phyloP scores from a whole-genome alignment of 2,113 vertebrate genomes.

The Mirounga angustirostris region DNA sequence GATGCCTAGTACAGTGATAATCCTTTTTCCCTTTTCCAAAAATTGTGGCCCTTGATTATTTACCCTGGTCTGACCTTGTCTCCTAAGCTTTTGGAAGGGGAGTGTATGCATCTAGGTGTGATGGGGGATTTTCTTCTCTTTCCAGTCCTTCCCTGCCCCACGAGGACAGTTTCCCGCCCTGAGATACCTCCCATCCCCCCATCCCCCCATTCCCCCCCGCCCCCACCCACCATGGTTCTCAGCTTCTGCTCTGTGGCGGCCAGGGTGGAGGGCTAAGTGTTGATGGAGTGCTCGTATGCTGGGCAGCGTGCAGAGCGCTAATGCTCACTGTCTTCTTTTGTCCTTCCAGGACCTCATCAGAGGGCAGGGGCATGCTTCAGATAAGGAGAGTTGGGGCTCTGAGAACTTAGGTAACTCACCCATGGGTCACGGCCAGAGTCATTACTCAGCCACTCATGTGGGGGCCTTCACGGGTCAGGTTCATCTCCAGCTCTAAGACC shows the following conservation, averaged over 20 bases:
- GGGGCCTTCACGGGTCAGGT: neutral
- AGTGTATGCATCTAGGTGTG: fast-evolving
- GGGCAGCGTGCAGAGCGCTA: neutral
- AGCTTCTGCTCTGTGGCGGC: neutral
- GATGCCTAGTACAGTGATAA: no score
- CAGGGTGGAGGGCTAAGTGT: neutral
- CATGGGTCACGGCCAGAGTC: fast-evolving
- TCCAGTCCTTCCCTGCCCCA: neutral
- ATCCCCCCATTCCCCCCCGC: no score
- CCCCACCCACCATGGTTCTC: fast-evolving
- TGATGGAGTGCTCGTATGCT: fast-evolving
- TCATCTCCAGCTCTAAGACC: neutral
- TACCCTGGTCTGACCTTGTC: neutral
- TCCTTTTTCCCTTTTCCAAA: neutral
- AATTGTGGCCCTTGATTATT: neutral
- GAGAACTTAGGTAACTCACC: neutral
- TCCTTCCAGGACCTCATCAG: neutral
- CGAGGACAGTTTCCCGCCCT: fast-evolving
- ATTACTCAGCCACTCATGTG: neutral
- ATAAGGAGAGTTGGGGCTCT: neutral
- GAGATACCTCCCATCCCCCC: neutral
- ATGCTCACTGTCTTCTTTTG: neutral
- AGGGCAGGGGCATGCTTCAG: neutral
- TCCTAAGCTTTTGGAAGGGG: no score
- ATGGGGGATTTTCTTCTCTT: neutral